Conservation (phyloP, 1,140 invertebrate species). For the Cryptotermes secundus region DNA sequence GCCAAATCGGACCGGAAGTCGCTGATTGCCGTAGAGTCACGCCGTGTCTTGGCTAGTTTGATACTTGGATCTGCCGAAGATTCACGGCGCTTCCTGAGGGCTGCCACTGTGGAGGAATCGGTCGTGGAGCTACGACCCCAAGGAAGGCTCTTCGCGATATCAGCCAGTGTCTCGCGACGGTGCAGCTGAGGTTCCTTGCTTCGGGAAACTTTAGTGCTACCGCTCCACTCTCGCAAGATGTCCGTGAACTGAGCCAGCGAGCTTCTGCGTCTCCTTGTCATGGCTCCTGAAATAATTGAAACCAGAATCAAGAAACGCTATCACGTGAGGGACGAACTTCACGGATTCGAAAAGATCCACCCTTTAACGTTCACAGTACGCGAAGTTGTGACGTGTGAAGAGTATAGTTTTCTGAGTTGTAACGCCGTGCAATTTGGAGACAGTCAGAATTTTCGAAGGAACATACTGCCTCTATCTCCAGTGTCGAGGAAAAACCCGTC, state of each 20-base stretch:
- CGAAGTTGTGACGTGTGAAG: too few relatives aligned
- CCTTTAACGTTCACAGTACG: too few relatives aligned
- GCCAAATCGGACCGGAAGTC: slow-evolving; percentile 71
- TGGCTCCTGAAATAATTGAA: slow-evolving; percentile 42
- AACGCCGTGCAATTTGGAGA: too few relatives aligned
- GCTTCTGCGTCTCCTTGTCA: slow-evolving; percentile 65
- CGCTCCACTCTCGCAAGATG: slow-evolving; percentile 81
- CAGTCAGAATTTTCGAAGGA: too few relatives aligned
- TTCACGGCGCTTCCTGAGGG: slow-evolving; percentile 66
- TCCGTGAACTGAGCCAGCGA: slow-evolving; percentile 84
- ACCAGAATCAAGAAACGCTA: too few relatives aligned
- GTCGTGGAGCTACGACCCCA: slow-evolving; percentile 61
- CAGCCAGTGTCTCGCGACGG: slow-evolving; percentile 79
- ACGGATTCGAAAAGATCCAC: too few relatives aligned
- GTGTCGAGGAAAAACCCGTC: too few relatives aligned
- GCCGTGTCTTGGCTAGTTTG: slow-evolving; percentile 61
- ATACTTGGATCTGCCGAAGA: slow-evolving; percentile 82
- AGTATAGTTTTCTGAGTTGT: too few relatives aligned
- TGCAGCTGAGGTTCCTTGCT: slow-evolving; percentile 59
- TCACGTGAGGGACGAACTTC: too few relatives aligned
- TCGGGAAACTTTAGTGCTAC: slow-evolving; percentile 46
- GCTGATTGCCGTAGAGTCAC: slow-evolving; percentile 55
- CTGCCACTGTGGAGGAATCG: slow-evolving; percentile 40
- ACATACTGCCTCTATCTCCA: too few relatives aligned
- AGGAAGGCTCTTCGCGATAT: slow-evolving; percentile 70